Conservation (phyloP, 2,888 invertebrate species). For the Dasypolia templi region DNA sequence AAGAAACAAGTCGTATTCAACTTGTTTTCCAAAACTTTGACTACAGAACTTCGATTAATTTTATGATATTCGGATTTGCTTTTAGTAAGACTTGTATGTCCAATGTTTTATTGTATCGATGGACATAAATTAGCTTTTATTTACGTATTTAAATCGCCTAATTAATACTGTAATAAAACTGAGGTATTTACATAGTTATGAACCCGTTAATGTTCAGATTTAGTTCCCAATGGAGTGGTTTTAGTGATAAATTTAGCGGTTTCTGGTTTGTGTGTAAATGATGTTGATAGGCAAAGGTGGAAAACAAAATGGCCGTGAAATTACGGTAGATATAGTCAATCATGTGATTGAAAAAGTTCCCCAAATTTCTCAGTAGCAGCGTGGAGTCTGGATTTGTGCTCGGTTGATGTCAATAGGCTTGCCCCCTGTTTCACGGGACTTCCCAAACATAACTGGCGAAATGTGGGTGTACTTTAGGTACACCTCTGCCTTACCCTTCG, state of each 20-base stretch:
- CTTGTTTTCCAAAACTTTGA: conserved; percentile 38
- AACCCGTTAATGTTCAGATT: conserved; percentile 20
- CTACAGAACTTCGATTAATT: conserved; percentile 48
- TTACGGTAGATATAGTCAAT: neutral
- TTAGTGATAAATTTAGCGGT: conserved; percentile 25
- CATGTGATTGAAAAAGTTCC: neutral
- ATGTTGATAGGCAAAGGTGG: neutral
- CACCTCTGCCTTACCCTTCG: neutral
- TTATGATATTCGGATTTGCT: conserved; percentile 53
- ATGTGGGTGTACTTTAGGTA: no score
- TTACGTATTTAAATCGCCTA: conserved; percentile 58
- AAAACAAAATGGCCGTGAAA: conserved; percentile 1
- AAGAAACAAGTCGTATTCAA: conserved; percentile 39
- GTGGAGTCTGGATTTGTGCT: neutral
- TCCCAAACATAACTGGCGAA: neutral
- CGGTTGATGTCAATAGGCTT: neutral
- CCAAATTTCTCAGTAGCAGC: neutral
- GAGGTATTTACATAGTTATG: conserved; percentile 42
- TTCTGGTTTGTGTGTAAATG: conserved; percentile 20
- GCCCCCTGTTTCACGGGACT: neutral
- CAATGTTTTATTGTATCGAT: conserved; percentile 50
- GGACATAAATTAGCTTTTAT: conserved; percentile 61
- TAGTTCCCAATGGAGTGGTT: conserved; percentile 38
- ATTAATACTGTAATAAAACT: conserved; percentile 58
- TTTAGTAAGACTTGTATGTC: conserved; percentile 52